A percentile compares a stretch with the other conserved stretches of the same genome.
Conservation (phyloP, 2,113 vertebrate species). For the Chionodraco myersi region DNA sequence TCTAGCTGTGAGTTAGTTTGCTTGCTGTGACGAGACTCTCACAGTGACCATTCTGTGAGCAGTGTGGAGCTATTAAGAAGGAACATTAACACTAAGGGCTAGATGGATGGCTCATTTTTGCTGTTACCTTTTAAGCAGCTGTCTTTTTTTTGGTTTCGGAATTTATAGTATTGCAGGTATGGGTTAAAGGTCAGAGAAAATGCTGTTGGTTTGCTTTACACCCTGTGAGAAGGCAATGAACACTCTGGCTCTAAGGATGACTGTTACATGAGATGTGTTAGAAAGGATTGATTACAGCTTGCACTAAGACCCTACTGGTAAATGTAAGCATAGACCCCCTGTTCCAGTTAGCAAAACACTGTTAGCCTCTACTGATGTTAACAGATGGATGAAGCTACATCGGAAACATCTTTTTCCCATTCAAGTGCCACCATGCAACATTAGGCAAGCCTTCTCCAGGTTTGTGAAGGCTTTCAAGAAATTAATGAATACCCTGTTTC, state of each 20-base stretch:
- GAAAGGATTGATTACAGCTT: constrained; percentile 44
- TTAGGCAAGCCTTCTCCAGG: constrained; percentile 74
- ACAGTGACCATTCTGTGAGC: constrained; percentile 68
- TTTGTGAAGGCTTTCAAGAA: constrained; percentile 78
- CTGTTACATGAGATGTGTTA: constrained; percentile 30
- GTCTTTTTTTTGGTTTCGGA: constrained; percentile 41
- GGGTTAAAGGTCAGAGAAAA: constrained; percentile 62
- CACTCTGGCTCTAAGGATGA: constrained; percentile 18
- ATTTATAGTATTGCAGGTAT: constrained; percentile 53
- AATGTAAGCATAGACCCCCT: constrained; percentile 32
- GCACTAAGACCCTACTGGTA: constrained; percentile 31
- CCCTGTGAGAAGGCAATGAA: constrained; percentile 40
- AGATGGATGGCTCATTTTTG: constrained; percentile 68
- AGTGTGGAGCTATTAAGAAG: constrained; percentile 54
- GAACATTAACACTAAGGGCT: constrained; percentile 70
- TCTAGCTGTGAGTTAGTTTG: constrained; percentile 75
- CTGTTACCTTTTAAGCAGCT: constrained; percentile 44
- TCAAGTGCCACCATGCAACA: constrained; percentile 73
- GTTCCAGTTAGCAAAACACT: constrained; percentile 59
- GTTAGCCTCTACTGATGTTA: constrained; percentile 46
- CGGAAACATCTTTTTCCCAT: constrained; percentile 61
- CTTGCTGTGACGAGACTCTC: constrained; percentile 80
- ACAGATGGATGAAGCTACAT: constrained; percentile 64
- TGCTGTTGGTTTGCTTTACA: constrained; percentile 47
- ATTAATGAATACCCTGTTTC: constrained; percentile 82